phyloP scores from a whole-genome alignment of 2,797 vertebrate species.

The Artibeus lituratus region DNA sequence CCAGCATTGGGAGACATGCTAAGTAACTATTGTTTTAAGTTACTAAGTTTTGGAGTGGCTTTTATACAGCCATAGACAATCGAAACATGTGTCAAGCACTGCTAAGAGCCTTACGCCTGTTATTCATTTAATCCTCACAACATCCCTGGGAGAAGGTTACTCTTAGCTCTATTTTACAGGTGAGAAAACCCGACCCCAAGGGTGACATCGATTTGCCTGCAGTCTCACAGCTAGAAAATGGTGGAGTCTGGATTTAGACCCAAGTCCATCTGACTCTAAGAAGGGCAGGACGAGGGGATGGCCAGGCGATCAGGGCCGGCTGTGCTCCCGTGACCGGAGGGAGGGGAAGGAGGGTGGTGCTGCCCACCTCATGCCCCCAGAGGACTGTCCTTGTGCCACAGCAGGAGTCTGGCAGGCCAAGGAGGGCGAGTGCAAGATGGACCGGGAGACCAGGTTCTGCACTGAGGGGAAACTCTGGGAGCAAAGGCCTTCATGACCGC shows the following conservation, averaged over 20 bases:
- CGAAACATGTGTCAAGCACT: not conserved
- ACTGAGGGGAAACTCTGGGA: not conserved
- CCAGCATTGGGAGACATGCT: not conserved
- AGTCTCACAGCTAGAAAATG: not conserved
- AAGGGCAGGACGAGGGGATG: not conserved
- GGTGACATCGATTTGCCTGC: not conserved
- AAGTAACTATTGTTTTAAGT: not conserved
- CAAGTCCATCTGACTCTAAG: not conserved
- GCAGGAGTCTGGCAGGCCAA: not conserved
- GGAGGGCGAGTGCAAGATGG: too few species aligned
- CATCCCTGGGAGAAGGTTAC: not conserved
- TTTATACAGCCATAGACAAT: not conserved
- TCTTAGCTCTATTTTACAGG: not conserved
- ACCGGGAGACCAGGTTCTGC: not conserved
- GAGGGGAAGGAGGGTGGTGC: not conserved
- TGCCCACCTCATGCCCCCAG: accelerated
- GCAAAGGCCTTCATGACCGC: not conserved
- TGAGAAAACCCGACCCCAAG: not conserved
- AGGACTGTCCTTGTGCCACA: not conserved
- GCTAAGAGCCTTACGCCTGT: not conserved
- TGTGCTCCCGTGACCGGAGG: accelerated
- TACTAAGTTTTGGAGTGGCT: not conserved
- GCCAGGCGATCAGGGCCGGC: not conserved
- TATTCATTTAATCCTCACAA: not conserved
- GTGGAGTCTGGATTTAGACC: not conserved